Evolutionary conservation across 2,797 vertebrate genomes (phyloP), one percentile per base, ranked within the genome.

Genomic region (Amazona finschi): DNA sequence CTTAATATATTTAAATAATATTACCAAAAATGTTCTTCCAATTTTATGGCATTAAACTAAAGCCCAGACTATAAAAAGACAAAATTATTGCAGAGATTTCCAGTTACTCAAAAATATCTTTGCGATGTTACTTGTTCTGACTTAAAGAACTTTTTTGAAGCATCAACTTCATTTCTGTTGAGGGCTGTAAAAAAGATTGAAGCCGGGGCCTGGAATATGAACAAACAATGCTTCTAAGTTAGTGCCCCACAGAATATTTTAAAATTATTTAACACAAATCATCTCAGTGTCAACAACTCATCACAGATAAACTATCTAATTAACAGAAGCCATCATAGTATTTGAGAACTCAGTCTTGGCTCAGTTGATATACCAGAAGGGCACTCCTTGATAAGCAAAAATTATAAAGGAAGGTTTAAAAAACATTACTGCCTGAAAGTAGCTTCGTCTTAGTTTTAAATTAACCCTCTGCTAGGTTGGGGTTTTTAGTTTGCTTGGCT

Each of bases 201-300:
- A 97, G 94, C 84, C 11, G 74, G 74, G 95, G 75, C 95, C 95
- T 96, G 95, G 96, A 97, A 97, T 96, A 96, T 95, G 96, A 96
- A 98, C 95, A 95, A 98, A 97, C 97, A 97, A 97, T 97, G 93
- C 96, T 97, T 96, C 95, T 85, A 97, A 97, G 96, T 97, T 98
- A 97, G 97, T 98, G 97, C 97, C 98, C 97, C 94, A 92, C 96
- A 91, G 98, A 98, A 98, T 98, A 98, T 98, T 98, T 98, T 98
- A 98, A 98, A 98, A 98, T 98, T 98, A 98, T 98, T 98, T 98
- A 98, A 97, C 98, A 98, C 97, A 98, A 97, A 98, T 98, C 98
- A 98, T 97, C 97, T 98, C 96, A 96, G 93, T 98, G 98, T 98
- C 98, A 98, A 98, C 98, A 98, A 98, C 98, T 98, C 97, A 98